Base-by-base conservation (phyloP, 2,888 invertebrate species). In the Leptarthrus brevirostris region DNA sequence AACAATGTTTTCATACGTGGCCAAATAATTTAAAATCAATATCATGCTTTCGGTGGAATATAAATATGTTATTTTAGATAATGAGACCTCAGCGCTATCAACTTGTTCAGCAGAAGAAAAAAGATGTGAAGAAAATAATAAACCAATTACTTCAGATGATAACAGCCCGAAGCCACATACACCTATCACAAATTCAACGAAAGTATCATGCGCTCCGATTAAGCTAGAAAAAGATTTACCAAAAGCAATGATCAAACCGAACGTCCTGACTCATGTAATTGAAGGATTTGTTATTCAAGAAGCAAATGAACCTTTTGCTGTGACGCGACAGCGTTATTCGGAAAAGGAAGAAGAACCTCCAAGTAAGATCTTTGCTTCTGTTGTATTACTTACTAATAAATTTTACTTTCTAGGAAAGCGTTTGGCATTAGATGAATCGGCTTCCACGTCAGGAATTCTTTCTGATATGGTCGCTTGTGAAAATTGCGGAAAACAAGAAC, bases 271-370 rank as follows among this genome's bases (percentile, higher is more conserved):
- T 0, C 98, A 98, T 83, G 95, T 97, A 22, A 97, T 98, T 76
- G 97, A 97, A 83, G 97, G 97, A 69, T 97, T 96, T 84, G 94
- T 98, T 5, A 97, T 98, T 78, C 96, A 97, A 83, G 98, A 98
- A 87, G 95, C 94, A 0, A 92, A 92, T 1, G 95, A 95, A 84
- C 95, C 95, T 0, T 95, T 95, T 82, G 93, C 95, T 74, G 94
- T 96, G 66, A 93, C 89, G 81, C 77, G 88, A 81, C 79, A 87
- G 84, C 78, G 88, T 82, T 81, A 89, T 85, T 79, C 89, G 79
- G 87, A 91, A 81, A 87, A 91, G 85, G 87, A 89, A 2, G 93
- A 92, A 72, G 94, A 94, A 83, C 93, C 93, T n/a, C 91, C 92
- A 61, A 90, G 93, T 92, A 87, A 90, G 91, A 88, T 76, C 40